Percentiles rank a stretch among this genome's conserved stretches.
These are phyloP conservation scores for Zaprionus camerounensis DNA, from an alignment of 1,140 invertebrate genomes.

Conservation along the genomic window DNA sequence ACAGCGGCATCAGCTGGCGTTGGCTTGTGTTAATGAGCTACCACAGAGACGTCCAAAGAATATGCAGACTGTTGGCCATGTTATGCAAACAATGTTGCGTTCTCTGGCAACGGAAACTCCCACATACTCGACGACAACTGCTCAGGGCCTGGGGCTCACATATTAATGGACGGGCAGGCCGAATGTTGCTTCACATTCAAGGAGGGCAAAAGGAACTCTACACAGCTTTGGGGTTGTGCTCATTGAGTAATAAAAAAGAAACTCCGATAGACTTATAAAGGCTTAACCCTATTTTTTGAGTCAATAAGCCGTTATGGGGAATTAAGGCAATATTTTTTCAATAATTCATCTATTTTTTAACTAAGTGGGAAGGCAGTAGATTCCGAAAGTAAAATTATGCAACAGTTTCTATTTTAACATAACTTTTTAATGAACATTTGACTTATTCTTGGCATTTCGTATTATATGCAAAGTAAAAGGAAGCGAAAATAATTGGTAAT, in stretches of 20 bases:
- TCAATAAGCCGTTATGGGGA: background rate
- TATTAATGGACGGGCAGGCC: conserved; percentile 7
- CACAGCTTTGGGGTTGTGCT: background rate
- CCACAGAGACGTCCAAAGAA: conserved; percentile 10
- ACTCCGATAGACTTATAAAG: background rate
- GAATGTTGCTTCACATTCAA: conserved; percentile 11
- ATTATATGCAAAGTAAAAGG: background rate
- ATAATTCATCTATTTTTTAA: conserved; percentile 1
- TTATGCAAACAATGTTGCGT: conserved; percentile 50
- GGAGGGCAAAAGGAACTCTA: background rate
- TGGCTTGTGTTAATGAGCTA: conserved; percentile 60
- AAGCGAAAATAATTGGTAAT: background rate
- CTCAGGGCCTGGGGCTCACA: background rate
- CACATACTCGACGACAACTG: background rate
- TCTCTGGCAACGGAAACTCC: background rate
- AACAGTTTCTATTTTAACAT: background rate
- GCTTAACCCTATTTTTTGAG: conserved; percentile 3
- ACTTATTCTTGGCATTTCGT: background rate
- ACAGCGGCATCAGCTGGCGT: conserved; percentile 42
- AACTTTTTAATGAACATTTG: background rate
- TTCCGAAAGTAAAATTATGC: background rate
- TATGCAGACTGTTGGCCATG: conserved; percentile 23
- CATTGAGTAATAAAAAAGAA: conserved; percentile 7
- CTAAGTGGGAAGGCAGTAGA: background rate
- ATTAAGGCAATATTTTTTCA: background rate